Evolutionary conservation across 2,888 invertebrate species (phyloP), one percentile per base, ranked within the genome.

Genomic region (Heliothis peltigera): DNA sequence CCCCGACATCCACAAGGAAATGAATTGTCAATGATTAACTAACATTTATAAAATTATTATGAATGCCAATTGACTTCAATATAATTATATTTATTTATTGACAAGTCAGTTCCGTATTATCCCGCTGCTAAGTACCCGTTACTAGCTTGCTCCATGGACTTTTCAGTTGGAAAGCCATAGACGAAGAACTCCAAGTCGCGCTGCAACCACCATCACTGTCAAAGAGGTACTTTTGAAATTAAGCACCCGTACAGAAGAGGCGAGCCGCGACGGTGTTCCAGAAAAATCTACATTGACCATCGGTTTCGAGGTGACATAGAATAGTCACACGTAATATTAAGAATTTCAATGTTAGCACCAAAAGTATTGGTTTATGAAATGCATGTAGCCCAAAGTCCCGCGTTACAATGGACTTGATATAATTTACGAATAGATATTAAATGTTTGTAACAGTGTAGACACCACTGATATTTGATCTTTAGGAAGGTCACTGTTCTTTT

Each of bases 121-220:
- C 78, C 65, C 74, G 70, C 73, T 85, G 77, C 70, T 81, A 85
- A 87, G 86, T 83, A 80, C 87, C 81, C 86, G 81, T 88, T 92
- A 91, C 90, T 94, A 94, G 92, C 91, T 88, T 89, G 89, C 91
- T 89, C 88, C 88, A 92, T 95, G 95, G 94, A 91, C 94, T 95
- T 95, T 94, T 95, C 94, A 94, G 94, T 93, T 93, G 93, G 91
- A 85, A 89, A 85, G 81, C 84, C 81, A 67, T 83, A 84, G 84
- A 87, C 79, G 91, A 91, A 86, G 89, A 88, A 63, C 66, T 58
- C 59, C 71, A 67, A 67, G 60, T 52, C 44, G 55, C 32, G 65
- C 77, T 51, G 64, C 74, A 69, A 52, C 77, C 68, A 79, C 83
- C 81, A 75, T 83, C 79, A 68, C 81, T 79, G 75, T 84, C 87